Evolutionary conservation across 2,113 vertebrate species (phyloP).

Genomic region (Semnornis frantzii): DNA sequence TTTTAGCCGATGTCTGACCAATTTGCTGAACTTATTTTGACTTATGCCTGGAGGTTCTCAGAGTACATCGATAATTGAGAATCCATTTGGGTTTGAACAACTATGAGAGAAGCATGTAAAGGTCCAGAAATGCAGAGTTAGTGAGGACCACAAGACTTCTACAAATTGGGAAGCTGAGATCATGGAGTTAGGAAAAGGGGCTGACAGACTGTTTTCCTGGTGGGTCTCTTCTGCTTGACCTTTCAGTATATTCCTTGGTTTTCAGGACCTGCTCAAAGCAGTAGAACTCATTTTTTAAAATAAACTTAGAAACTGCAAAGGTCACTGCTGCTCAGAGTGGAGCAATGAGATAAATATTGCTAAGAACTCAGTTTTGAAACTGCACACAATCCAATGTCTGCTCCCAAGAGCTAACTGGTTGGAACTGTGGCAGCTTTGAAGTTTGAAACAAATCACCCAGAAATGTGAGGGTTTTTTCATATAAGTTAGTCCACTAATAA

Average conservation of each 20-base stretch:
- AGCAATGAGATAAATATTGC: background rate
- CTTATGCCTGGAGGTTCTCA: background rate
- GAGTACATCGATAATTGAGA: background rate
- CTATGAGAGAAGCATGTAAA: background rate
- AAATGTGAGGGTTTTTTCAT: constrained; percentile 3
- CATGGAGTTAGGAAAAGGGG: background rate
- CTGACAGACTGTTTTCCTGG: background rate
- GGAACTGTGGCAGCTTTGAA: background rate
- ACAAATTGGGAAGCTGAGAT: background rate
- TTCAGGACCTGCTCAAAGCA: background rate
- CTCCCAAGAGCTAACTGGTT: background rate
- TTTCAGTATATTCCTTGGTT: background rate
- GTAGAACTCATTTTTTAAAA: background rate
- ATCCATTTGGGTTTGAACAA: background rate
- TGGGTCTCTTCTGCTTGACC: background rate
- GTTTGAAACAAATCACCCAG: constrained; percentile 33
- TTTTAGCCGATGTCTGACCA: constrained; percentile 2
- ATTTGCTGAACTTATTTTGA: constrained; percentile 30
- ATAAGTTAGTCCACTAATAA: constrained; percentile 9
- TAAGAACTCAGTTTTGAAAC: background rate
- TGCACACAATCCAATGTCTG: background rate
- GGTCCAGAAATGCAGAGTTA: background rate
- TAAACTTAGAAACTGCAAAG: background rate
- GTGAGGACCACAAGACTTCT: background rate
- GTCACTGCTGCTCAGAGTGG: background rate